A percentile compares a stretch with the other conserved stretches of the same genome.
phyloP scores from a whole-genome alignment of 2,113 vertebrate species.

The Pteronura brasiliensis region DNA sequence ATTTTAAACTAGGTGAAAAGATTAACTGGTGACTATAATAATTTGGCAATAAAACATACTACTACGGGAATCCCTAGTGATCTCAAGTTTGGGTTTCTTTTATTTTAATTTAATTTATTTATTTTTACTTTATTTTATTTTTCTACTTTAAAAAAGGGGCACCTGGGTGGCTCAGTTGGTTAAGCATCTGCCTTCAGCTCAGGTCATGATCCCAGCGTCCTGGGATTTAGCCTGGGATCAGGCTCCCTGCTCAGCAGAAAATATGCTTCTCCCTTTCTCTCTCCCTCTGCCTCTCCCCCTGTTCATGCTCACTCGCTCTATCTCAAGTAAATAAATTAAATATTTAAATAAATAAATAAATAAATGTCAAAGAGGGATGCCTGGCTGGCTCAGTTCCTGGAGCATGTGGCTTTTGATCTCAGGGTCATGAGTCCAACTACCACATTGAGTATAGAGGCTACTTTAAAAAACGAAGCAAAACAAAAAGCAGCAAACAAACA shows the following conservation, averaged over 20 bases:
- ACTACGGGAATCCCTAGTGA: neutral
- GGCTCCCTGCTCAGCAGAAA: neutral
- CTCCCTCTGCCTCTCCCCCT: neutral
- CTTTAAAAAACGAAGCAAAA: neutral
- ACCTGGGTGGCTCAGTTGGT: neutral
- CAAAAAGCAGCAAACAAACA: neutral
- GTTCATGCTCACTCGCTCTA: neutral
- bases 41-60: slow-evolving; percentile 1
- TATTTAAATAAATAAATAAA: neutral
- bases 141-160: neutral
- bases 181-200: neutral
- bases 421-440: neutral
- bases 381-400: neutral
- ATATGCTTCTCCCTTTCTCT: neutral
- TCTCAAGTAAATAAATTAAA: neutral
- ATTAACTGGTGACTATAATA: neutral
- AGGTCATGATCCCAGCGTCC: neutral
- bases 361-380: neutral
- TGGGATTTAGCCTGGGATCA: neutral
- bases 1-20: slow-evolving; percentile 3
- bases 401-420: no score
- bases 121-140: neutral
- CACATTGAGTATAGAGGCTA: neutral
- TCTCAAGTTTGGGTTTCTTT: neutral
- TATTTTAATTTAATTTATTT: neutral